These are phyloP conservation scores for Cynopterus brachyotis DNA, from an alignment of 2,113 vertebrate genomes.

Conservation along the genomic window DNA sequence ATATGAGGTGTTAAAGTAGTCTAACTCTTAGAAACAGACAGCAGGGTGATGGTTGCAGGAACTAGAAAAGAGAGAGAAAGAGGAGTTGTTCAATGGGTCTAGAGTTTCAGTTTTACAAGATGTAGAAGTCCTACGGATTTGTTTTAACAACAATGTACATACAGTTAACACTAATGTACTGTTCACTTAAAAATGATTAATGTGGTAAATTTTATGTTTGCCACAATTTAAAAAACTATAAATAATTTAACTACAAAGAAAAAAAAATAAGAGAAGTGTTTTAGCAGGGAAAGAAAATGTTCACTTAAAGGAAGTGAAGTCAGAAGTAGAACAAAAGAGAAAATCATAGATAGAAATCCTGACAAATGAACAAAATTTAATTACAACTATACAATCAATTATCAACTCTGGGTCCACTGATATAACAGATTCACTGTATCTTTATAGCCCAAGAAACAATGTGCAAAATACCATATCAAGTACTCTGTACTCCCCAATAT, in stretches of 20 bases:
- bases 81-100: not conserved
- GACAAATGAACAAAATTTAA: not conserved
- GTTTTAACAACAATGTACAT: not conserved
- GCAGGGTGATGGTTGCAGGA: not conserved
- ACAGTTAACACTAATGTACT: not conserved
- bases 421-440: not conserved
- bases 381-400: not conserved
- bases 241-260: not conserved
- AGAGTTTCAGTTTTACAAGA: not conserved
- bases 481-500: not conserved
- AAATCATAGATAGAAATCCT: constrained; percentile 12
- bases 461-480: not conserved
- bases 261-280: not conserved
- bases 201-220: not conserved
- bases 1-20: not conserved
- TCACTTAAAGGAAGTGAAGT: not conserved
- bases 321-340: not conserved
- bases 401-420: not conserved
- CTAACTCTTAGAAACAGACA: not conserved
- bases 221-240: not conserved
- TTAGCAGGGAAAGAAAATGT: not conserved
- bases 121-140: not conserved
- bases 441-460: not conserved
- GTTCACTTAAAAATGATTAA: not conserved
- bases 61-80: not conserved